Evolutionary conservation across 2,113 vertebrate species (phyloP).

Genomic region (Alligator sinensis): DNA sequence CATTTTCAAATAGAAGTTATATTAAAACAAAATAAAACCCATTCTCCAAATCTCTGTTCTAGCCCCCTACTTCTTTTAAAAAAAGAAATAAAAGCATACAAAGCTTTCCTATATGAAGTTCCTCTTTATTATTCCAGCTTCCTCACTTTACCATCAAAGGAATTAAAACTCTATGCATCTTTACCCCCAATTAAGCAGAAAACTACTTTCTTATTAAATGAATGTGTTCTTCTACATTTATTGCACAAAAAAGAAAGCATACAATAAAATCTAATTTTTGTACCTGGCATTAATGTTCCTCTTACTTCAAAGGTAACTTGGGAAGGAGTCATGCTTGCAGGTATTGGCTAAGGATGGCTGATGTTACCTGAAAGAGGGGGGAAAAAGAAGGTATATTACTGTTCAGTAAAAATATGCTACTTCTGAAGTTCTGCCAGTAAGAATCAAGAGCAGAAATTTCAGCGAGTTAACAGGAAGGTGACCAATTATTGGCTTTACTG

Average conservation of each 20-base stretch:
- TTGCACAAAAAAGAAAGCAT: neutral
- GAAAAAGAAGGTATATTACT: neutral
- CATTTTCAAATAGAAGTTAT: neutral
- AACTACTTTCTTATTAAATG: neutral
- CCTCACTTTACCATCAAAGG: neutral
- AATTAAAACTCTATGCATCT: neutral
- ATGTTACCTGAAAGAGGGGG: neutral
- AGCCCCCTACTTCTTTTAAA: too few relatives aligned
- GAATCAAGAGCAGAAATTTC: neutral
- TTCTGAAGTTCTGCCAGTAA: neutral
- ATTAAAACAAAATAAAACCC: neutral
- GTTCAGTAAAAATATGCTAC: slow-evolving; percentile 5
- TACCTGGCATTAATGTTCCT: slow-evolving; percentile 90
- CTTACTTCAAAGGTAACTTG: slow-evolving; percentile 87
- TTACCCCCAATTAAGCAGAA: neutral
- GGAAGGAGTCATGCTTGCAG: slow-evolving; percentile 85
- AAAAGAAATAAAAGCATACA: neutral
- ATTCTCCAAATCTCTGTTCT: neutral
- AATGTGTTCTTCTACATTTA: neutral
- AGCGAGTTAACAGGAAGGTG: neutral
- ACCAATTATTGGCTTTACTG: neutral
- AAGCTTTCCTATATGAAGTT: neutral
- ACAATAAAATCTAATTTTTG: neutral
- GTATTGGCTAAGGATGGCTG: neutral
- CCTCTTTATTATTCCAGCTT: neutral